These are phyloP conservation scores for Subanguina moxae DNA, from an alignment of 1,140 invertebrate genomes.

Conservation along the genomic window DNA sequence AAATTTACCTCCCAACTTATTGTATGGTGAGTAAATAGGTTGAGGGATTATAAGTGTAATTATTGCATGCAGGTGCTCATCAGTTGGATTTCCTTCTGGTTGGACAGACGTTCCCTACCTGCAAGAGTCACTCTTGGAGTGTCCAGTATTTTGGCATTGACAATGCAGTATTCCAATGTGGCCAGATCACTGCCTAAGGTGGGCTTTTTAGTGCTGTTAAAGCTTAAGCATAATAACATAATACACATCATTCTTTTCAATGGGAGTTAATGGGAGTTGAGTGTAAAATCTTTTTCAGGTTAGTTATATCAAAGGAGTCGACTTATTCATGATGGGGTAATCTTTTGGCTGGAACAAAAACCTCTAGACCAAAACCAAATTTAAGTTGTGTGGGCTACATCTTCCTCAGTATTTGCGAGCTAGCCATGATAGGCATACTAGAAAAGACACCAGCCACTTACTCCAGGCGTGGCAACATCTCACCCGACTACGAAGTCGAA, in stretches of 20 bases:
- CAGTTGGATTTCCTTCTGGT: constrained; percentile 58
- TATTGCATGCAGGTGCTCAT: constrained; percentile 47
- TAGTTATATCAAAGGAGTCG: constrained; percentile 62
- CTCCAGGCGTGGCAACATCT: constrained; percentile 12
- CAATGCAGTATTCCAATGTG: constrained; percentile 57
- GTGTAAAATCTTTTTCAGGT: no score
- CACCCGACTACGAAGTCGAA: constrained; percentile 21
- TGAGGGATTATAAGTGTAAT: background rate
- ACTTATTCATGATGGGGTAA: constrained; percentile 59
- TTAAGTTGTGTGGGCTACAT: constrained; percentile 61
- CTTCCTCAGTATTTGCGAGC: constrained; percentile 61
- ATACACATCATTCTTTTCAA: no score
- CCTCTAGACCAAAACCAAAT: background rate
- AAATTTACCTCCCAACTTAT: constrained; percentile 61
- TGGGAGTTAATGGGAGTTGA: no score
- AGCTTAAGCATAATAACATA: constrained; percentile 2
- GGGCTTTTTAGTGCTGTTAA: background rate
- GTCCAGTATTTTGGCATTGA: constrained; percentile 56
- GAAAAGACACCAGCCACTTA: constrained; percentile 42
- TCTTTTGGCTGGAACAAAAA: constrained; percentile 5
- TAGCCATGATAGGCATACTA: constrained; percentile 60
- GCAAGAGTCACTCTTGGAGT: constrained; percentile 50
- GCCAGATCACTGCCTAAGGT: constrained; percentile 54
- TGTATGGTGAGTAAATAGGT: constrained; percentile 26
- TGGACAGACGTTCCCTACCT: constrained; percentile 48